Evolutionary conservation across 2,113 vertebrate genomes (phyloP), one percentile per base, ranked within the genome.

Genomic region (Odontesthes bonariensis): DNA sequence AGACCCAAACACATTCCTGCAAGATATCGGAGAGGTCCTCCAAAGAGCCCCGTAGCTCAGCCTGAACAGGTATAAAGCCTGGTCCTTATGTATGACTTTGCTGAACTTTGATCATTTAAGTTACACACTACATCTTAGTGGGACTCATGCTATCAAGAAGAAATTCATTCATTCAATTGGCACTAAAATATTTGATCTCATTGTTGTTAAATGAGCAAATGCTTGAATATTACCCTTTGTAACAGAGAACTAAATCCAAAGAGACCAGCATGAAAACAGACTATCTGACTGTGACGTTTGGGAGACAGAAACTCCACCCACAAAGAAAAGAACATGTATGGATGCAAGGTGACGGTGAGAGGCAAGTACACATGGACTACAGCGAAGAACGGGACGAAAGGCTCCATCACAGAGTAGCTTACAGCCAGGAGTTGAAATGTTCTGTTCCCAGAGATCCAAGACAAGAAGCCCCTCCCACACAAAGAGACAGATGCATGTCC

Each of bases 41-140:
- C 88, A 0, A 64, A 68, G 1, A 55, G 75, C 35, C 58, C 73
- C 38, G 75, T 69, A 59, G 22, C 22, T 60, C 60, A 22, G 40
- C 12, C 82, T 11, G 80, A 88, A 75, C 86, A 80, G 85, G 81
- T 81, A 77, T 92, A 84, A 91, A 63, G 62, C 23, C 6, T 33
- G 17, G 16, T 31, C 6, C 20, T 31, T 22, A 1, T 57, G 8
- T 33, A 8, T 47, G 44, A 47, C 44, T 17, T 13, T 12, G 13
- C 42, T n/a, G 46, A 49, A 38, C 35, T 38, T 38, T 38, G 6
- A 19, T 19, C 44, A 46, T 49, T 19, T 49, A n/a, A 49, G 2
- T 19, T 44, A 2, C 42, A 44, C 42, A 5, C 9, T 38, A 7
- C 35, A 65, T 55, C 8, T 17, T 31, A 27, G 6, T 62, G 3